Evolutionary conservation across 2,797 vertebrate genomes (phyloP), one percentile per base, ranked within the genome.

Genomic region (Tapera naevia): DNA sequence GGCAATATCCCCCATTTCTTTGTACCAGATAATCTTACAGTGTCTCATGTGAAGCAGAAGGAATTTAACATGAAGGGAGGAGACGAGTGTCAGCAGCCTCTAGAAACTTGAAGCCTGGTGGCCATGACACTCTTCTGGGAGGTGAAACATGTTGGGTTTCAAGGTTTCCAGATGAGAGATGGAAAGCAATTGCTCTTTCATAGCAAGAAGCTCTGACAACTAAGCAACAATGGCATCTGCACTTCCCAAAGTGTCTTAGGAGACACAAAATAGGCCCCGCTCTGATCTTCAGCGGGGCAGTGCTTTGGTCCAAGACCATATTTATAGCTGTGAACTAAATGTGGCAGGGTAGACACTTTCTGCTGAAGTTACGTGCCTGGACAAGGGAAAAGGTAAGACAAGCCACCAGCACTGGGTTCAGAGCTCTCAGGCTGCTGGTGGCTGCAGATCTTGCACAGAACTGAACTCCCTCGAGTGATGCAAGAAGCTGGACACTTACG

Each of bases 1-100:
- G 22, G 33, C 30, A 28, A 46, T 2, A 6, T 23, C 21, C 17
- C 18, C 41, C 32, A 33, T 46, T 70, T 46, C 45, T 71, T 71
- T 61, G 21, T 46, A 61, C 39, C n/a, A 3, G 2, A 72, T 53
- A 28, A 76, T 37, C 56, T 83, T 32, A 2, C 71, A 23, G 14
- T 30, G 37, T 37, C 14, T 67, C 53, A 46, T 3, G 27, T 35
- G 91, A 95, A 93, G 30, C 0, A 4, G 28, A 93, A 84, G 35
- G 71, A 43, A 90, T 57, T 33, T 43, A 51, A 75, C 66, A 95
- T 80, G 88, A 94, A 94, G 82, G 93, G 78, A 93, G 83, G 83
- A 86, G 46, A 69, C 62, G 74, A 90, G 54, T 25, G 58, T 65
- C 41, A 90, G 58, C 22, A 76, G 43, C 60, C 54, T 61, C 60